Conservation (phyloP, 2,888 invertebrate genomes). For the Drosophila seclusa region DNA sequence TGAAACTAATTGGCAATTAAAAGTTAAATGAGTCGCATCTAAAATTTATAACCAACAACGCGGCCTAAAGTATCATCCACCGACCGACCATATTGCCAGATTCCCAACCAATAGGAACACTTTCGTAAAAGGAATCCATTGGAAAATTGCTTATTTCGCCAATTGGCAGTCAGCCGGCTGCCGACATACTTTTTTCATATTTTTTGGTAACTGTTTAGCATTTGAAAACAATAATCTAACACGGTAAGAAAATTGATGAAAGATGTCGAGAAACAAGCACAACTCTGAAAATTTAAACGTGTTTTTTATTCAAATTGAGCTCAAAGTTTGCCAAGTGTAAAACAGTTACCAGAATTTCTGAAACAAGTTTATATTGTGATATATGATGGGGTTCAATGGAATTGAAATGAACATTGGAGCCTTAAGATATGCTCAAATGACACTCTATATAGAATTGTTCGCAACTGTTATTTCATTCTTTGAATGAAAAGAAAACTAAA, state of each 20-base stretch:
- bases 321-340: conserved; percentile 20
- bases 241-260: conserved; percentile 15
- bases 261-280: conserved; percentile 7
- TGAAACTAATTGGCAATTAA: conserved; percentile 62
- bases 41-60: conserved; percentile 47
- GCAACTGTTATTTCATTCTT: not conserved
- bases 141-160: conserved; percentile 23
- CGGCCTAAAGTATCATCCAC: conserved; percentile 11
- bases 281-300: conserved; percentile 22
- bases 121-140: conserved; percentile 25
- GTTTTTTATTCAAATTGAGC: conserved; percentile 41
- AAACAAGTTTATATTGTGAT: not conserved
- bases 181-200: not conserved
- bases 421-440: not conserved
- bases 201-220: not conserved
- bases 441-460: not conserved
- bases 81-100: conserved; percentile 23
- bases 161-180: not conserved
- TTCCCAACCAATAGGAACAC: conserved; percentile 39
- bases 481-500: not conserved
- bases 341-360: conserved; percentile 8
- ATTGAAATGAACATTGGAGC: not conserved
- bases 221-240: conserved; percentile 17
- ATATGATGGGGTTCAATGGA: not conserved
- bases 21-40: conserved; percentile 59